Evolutionary conservation across 2,113 vertebrate genomes (phyloP).

Genomic region (Tachysurus vachellii): DNA sequence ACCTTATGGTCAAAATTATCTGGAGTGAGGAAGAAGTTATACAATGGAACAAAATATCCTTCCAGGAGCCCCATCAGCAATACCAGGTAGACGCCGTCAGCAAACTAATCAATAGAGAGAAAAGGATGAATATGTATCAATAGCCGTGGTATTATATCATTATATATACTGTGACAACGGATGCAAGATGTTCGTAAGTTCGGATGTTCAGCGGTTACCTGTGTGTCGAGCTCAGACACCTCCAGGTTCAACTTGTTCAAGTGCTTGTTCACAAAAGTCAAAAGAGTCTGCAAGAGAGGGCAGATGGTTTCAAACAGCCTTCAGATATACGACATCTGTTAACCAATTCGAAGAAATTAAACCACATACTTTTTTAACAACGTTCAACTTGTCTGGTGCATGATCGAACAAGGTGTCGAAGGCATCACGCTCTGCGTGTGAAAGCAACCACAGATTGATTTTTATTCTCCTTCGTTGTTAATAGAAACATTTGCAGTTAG

Average conservation of each 20-base stretch:
- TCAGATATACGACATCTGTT: background rate
- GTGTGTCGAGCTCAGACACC: slow-evolving; percentile 86
- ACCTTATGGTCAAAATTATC: slow-evolving; percentile 92
- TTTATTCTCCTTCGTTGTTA: background rate
- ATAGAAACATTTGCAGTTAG: background rate
- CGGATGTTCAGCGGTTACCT: slow-evolving; percentile 68
- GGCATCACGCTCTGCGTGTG: slow-evolving; percentile 80
- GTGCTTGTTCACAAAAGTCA: slow-evolving; percentile 89
- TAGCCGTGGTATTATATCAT: background rate
- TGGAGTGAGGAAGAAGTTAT: slow-evolving; percentile 88
- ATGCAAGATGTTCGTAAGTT: background rate
- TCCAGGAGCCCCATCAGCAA: slow-evolving; percentile 87
- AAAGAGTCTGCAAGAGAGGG: slow-evolving; percentile 78
- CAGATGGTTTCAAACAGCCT: background rate
- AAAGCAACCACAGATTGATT: background rate
- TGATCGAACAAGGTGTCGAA: slow-evolving; percentile 89
- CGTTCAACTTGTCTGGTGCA: slow-evolving; percentile 87
- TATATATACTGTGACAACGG: background rate
- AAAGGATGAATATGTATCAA: background rate
- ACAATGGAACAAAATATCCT: slow-evolving; percentile 85
- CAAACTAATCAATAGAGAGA: slow-evolving; percentile 72
- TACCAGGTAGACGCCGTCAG: slow-evolving; percentile 86
- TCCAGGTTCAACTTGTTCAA: slow-evolving; percentile 88
- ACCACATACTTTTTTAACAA: slow-evolving; percentile 83
- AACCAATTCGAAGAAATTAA: background rate